A percentile compares a stretch with the other conserved stretches of the same genome.
Evolutionary conservation across 2,888 invertebrate genomes (phyloP).

Genomic region (Nomada flava): DNA sequence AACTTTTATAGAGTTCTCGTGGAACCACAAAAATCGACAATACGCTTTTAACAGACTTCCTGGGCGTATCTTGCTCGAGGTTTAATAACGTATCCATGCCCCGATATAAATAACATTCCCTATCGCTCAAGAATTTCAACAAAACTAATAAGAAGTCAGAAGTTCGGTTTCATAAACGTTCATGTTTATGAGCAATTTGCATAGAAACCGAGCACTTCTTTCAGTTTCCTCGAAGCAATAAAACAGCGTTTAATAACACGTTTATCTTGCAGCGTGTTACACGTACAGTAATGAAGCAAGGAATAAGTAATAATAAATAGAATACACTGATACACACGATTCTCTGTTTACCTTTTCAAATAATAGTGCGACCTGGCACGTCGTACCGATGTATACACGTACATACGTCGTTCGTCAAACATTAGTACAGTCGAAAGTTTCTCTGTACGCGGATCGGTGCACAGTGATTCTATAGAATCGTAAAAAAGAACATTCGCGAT

Average conservation of each 20-base stretch:
- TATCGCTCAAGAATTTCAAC: not conserved
- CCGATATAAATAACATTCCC: not conserved
- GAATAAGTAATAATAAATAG: not conserved
- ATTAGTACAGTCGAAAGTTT: not conserved
- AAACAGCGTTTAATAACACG: not conserved
- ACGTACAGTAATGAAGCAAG: no score
- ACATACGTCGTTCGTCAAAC: not conserved
- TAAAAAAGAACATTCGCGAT: not conserved
- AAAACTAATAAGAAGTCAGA: not conserved
- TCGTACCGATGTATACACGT: no score
- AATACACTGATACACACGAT: no score
- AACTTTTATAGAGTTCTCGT: not conserved
- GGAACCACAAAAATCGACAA: not conserved
- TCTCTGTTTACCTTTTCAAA: conserved; percentile 13
- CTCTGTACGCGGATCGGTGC: not conserved
- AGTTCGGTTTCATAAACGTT: not conserved
- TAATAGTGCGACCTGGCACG: not conserved
- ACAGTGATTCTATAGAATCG: not conserved
- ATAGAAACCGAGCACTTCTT: not conserved
- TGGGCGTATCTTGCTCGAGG: not conserved
- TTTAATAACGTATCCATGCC: not conserved
- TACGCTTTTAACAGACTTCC: not conserved
- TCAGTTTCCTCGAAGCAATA: not conserved
- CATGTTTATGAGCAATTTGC: not conserved
- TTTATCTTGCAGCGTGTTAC: no score